These are phyloP conservation scores for Paraescarpia echinospica DNA, from an alignment of 1,140 invertebrate species.

Conservation along the genomic window DNA sequence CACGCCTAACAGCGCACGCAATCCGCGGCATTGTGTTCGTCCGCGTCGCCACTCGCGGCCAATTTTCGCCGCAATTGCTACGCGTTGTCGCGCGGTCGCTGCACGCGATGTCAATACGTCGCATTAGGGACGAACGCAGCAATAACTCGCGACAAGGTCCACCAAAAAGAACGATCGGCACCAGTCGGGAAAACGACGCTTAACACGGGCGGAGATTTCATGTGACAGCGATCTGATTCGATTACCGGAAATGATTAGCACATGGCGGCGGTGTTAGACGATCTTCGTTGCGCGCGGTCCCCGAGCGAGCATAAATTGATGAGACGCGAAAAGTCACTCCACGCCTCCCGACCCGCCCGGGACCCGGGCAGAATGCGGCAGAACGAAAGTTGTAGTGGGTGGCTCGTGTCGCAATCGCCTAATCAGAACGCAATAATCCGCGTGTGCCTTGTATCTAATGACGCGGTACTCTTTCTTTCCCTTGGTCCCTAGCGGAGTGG, in stretches of 20 bases:
- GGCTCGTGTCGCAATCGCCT: not conserved
- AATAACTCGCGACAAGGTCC: not conserved
- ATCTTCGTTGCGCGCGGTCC: not conserved
- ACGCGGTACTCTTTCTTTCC: not conserved
- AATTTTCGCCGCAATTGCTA: not conserved
- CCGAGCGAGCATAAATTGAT: not conserved
- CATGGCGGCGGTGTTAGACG: not conserved
- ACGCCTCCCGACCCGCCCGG: too few species aligned
- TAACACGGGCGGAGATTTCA: not conserved
- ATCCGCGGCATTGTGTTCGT: not conserved
- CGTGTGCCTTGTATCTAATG: not conserved
- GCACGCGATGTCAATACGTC: not conserved
- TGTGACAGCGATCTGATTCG: not conserved
- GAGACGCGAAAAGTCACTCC: not conserved
- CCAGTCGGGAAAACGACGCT: not conserved
- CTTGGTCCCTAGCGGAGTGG: too few species aligned
- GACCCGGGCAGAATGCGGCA: not conserved
- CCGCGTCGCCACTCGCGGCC: not conserved
- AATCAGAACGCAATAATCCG: conserved; percentile 1
- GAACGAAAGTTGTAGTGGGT: not conserved
- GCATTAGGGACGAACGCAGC: not conserved
- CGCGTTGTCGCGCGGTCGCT: not conserved
- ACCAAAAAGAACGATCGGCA: not conserved
- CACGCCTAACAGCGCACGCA: not conserved
- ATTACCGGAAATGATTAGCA: not conserved